Base-by-base conservation (phyloP, 2,797 vertebrate species). In the Semaprochilodus insignis region DNA sequence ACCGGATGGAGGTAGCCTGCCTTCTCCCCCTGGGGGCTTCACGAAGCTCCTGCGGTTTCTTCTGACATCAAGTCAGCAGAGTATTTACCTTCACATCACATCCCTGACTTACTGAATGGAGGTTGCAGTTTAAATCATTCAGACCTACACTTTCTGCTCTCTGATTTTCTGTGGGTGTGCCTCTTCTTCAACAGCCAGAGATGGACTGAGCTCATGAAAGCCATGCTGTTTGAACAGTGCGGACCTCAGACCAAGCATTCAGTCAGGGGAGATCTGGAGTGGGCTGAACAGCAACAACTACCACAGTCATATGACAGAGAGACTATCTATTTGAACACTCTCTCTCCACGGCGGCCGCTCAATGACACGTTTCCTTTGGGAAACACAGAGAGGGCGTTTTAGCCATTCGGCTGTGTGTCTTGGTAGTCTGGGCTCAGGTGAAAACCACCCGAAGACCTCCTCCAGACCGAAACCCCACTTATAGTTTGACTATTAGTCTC, bases 61-160 rank as follows among this genome's bases (percentile, higher is more conserved):
- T 48, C n/a, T 48, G 19, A 70, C 40, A 48, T 13, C 21, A n/a
- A n/a, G 19, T 69, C 66, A 40, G 17, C 34, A 25, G 27, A 27
- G 60, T 31, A 23, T 70, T 48, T 70, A 70, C 67, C 19, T 70
- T 48, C 21, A 48, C 67, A 40, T 69, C 34, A 69, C 34, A 44
- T 40, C 66, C 66, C 10, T 23, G 10, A 66, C 48, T 72, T 72
- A 2, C n/a, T n/a, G 6, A 48, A 31, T 17, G 17, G n/a, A 72
- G 70, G 27, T 19, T 54, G 70, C 14, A 48, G 23, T 23, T 55
- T 40, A 31, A 54, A 81, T 65, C 70, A 10, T 54, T 54, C 25
- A 74, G 40, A 15, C 15, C 51, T 66, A 36, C 17, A 2, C 31
- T 57, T 65, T 27, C 62, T 31, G 5, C 16, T 16, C 62, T 16